Evolutionary conservation across 2,888 invertebrate genomes (phyloP).

Genomic region (Amphiduros pacificus): DNA sequence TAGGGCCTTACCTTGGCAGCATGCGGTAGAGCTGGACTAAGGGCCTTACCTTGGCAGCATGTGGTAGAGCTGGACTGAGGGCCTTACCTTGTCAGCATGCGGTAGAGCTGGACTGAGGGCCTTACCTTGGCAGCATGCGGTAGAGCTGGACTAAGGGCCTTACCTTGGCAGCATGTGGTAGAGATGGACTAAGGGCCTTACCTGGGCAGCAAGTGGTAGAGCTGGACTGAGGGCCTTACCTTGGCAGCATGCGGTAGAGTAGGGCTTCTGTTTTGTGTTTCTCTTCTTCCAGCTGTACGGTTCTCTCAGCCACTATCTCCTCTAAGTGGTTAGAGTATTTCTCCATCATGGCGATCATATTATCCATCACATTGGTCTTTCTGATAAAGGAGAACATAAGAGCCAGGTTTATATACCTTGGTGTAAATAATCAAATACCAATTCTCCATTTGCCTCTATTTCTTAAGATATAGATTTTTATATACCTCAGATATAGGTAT

Average conservation of each 20-base stretch:
- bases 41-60: too few relatives aligned
- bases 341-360: constrained; percentile 54
- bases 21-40: too few relatives aligned
- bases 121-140: too few relatives aligned
- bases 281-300: constrained; percentile 48
- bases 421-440: not conserved
- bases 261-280: constrained; percentile 48
- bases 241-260: constrained; percentile 47
- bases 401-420: not conserved
- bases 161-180: too few relatives aligned
- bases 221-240: too few relatives aligned
- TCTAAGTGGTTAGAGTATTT: constrained; percentile 51
- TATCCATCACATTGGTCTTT: constrained; percentile 45
- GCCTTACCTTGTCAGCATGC: too few relatives aligned
- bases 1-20: too few relatives aligned
- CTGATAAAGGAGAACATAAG: constrained; percentile 20
- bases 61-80: too few relatives aligned
- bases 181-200: constrained; percentile 17
- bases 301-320: constrained; percentile 51
- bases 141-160: too few relatives aligned
- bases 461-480: not conserved
- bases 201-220: too few relatives aligned
- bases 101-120: too few relatives aligned
- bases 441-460: too few relatives aligned
- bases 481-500: not conserved